Evolutionary conservation across 2,888 invertebrate species (phyloP).

Genomic region (Drosophila falleni): DNA sequence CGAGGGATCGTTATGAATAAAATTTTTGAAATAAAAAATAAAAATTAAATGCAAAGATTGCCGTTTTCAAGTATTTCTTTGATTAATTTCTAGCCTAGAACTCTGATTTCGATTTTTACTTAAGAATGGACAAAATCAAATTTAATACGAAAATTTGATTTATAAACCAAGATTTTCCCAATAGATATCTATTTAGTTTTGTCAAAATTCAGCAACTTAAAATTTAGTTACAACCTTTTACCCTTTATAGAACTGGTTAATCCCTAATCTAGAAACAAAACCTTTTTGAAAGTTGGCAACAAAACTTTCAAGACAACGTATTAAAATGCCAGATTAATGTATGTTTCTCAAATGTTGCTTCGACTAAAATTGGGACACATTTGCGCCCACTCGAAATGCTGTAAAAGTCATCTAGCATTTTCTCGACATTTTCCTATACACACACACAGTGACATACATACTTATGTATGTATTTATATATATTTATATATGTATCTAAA

Average conservation of each 20-base stretch:
- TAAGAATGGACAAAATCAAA: background rate
- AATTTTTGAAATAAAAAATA: too few relatives aligned
- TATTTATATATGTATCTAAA: slow-evolving; percentile 46
- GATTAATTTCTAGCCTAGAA: too few relatives aligned
- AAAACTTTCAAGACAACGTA: slow-evolving; percentile 12
- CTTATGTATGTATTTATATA: slow-evolving; percentile 13
- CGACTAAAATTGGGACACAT: slow-evolving; percentile 39
- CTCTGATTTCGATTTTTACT: too few relatives aligned
- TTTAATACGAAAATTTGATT: background rate
- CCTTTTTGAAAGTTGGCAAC: slow-evolving; percentile 30
- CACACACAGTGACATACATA: background rate
- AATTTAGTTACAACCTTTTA: slow-evolving; percentile 1
- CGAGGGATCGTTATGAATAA: too few relatives aligned
- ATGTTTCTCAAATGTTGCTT: background rate
- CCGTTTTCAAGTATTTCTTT: too few relatives aligned
- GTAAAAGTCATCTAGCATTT: slow-evolving; percentile 40
- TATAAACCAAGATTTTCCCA: too few relatives aligned
- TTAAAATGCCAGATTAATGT: slow-evolving; percentile 38
- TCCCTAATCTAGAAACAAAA: background rate
- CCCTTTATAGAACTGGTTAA: background rate
- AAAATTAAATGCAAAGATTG: too few relatives aligned
- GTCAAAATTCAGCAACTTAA: background rate
- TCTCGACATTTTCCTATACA: slow-evolving; percentile 18
- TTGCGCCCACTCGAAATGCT: slow-evolving; percentile 45
- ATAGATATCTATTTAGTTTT: background rate